Evolutionary conservation across 1,140 invertebrate genomes (phyloP).

Genomic region (Anoplolepis gracilipes): DNA sequence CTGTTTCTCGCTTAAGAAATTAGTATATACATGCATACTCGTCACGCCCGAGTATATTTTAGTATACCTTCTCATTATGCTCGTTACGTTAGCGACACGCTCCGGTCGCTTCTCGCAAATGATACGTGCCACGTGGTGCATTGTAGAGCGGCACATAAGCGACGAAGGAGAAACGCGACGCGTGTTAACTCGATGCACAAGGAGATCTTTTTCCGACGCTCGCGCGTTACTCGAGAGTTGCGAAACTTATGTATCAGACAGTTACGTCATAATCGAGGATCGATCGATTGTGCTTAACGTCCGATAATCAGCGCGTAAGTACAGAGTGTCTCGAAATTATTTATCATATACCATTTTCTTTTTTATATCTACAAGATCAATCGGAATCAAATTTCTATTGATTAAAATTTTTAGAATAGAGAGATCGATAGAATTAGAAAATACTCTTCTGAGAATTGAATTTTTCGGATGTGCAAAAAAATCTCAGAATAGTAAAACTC

Average conservation of each 20-base stretch:
- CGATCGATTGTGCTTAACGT: conserved; percentile 18
- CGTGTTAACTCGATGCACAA: conserved; percentile 56
- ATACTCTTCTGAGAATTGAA: background rate
- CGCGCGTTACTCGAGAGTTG: conserved; percentile 8
- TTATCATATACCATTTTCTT: background rate
- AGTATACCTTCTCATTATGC: conserved; percentile 28
- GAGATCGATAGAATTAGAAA: background rate
- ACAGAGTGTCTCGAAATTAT: too few species aligned
- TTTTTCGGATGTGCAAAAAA: background rate
- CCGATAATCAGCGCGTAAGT: background rate
- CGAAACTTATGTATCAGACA: conserved; percentile 1
- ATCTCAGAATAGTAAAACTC: background rate
- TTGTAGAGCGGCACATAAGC: background rate
- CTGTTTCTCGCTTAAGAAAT: background rate
- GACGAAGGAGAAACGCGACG: background rate
- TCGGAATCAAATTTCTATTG: background rate
- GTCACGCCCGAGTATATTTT: conserved; percentile 22
- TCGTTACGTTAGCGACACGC: conserved; percentile 25
- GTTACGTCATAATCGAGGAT: conserved; percentile 33
- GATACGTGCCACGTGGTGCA: conserved; percentile 25
- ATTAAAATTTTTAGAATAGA: background rate
- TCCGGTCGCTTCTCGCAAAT: conserved; percentile 36
- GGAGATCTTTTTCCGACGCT: conserved; percentile 11
- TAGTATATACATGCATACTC: background rate
- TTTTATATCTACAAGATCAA: background rate